A percentile compares a stretch with the other conserved stretches of the same genome.
Conservation (phyloP, 1,140 invertebrate genomes). For the Myzus persicae region DNA sequence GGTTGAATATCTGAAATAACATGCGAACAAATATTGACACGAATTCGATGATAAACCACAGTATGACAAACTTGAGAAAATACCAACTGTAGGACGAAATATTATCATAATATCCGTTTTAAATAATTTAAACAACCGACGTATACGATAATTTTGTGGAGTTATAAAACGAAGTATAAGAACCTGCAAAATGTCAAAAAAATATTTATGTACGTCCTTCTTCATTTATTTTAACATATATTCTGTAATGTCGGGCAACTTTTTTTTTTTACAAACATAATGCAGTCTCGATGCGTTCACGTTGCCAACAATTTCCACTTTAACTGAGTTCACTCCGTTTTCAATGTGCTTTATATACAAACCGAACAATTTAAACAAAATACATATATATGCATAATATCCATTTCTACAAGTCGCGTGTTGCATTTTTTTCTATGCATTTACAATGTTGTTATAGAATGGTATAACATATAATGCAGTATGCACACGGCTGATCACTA, state of each 20-base stretch:
- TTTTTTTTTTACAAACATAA: not conserved
- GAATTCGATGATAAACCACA: not conserved
- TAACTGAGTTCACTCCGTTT: not conserved
- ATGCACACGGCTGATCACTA: not conserved
- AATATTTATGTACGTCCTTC: not conserved
- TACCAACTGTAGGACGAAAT: too few species aligned
- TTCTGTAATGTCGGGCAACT: not conserved
- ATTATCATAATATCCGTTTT: not conserved
- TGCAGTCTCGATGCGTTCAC: not conserved
- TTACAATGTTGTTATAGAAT: not conserved
- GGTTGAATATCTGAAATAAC: not conserved
- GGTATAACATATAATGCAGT: too few species aligned
- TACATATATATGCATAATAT: not conserved
- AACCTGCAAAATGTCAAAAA: not conserved
- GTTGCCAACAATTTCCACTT: not conserved
- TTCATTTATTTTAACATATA: not conserved
- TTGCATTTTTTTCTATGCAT: not conserved
- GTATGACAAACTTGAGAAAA: not conserved
- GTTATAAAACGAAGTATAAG: not conserved
- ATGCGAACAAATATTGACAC: not conserved
- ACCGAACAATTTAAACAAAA: not conserved
- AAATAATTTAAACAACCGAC: not conserved
- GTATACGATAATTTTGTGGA: not conserved
- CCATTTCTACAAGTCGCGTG: not conserved
- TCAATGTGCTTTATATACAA: not conserved